Base-by-base conservation (phyloP, 2,113 vertebrate species). In the Halichoeres trimaculatus region DNA sequence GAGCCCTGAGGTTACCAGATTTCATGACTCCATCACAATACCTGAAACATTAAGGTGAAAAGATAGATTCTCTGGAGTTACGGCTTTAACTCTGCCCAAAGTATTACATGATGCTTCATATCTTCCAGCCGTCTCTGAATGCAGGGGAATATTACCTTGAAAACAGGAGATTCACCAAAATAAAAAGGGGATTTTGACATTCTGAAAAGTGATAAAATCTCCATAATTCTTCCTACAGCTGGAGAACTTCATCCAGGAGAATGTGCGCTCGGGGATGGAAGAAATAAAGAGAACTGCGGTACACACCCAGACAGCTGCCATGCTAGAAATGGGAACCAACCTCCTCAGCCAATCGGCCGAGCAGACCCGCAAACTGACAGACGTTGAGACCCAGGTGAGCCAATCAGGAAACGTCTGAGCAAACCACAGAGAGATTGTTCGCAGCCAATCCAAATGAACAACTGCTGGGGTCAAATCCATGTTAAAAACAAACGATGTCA, bases 241-340 rank as follows among this genome's bases (percentile, higher is more conserved):
- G 88, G 93, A 94, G 85, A 93, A 60, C 85, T 94, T 90, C 81
- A 89, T 94, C 75, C 93, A 94, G 64, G 93, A 93, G 51, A 94
- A 91, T 0, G 82, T 93, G 43, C 91, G 89, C 64, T 90, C 85
- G 1, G 92, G 93, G 76, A 88, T 91, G 81, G 92, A 89, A 43
- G 88, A 93, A 79, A 91, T 89, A 64, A 93, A 93, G 53, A 56
- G 78, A 41, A 90, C 87, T 7, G 60, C 78, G 0, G 93, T 92
- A 13, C 93, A 94, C 79, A 93, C 87, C 22, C 92, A 94, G 82
- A 94, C 92, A 1, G 92, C 89, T 4, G 86, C 89, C 62, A 94
- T 94, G 91, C 63, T 94, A 50, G 92, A 95, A 72, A 95, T 93
- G 58, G 94, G 93, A 59, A 93, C 87, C 68, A 95, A 90, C 73